Base-by-base conservation (phyloP, 2,888 invertebrate genomes). In the Bombylius major region DNA sequence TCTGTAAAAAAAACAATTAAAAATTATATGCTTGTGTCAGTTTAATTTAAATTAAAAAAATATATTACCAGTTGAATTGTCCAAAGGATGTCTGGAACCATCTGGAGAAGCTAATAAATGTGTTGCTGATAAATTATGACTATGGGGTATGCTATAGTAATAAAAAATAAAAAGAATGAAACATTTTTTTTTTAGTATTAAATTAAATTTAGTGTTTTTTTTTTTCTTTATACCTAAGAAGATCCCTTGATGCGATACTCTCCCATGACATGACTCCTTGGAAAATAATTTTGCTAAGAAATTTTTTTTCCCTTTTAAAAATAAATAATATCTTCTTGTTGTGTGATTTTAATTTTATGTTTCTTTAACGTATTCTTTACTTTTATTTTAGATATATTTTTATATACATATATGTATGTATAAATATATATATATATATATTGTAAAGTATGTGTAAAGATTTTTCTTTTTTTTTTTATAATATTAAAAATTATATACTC, bases 61-160 rank as follows among this genome's bases (percentile, higher is more conserved):
- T 39, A 42, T 42, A 12, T 47, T 72, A 83, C 83, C 84, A 74
- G 78, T 82, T 60, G 74, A 78, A 70, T 80, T 82, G 67, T 88
- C 88, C 62, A 87, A 75, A 56, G 86, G 83, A 68, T 87, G 87
- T 58, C 87, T 78, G 47, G 87, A 86, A 53, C 87, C 87, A 73
- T 89, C 89, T 60, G 89, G 89, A 53, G 89, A 89, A 61, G 88
- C 84, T 62, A 90, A 79, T 57, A 90, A 79, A 59, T 89, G 82
- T 60, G 89, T 89, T 54, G 89, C 89, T 62, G 89, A 89, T 67
- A 90, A 76, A 75, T 90, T 89, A 73, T 89, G 88, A 65, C 86
- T 83, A 68, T 83, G 85, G 66, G 84, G 83, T 72, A 84, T 83
- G 75, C 87, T 86, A 70, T 0, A 23, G 23, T 23, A 3, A 3